Evolutionary conservation across 2,797 vertebrate genomes (phyloP).

Genomic region (Acrossocheilus wenchowensis): DNA sequence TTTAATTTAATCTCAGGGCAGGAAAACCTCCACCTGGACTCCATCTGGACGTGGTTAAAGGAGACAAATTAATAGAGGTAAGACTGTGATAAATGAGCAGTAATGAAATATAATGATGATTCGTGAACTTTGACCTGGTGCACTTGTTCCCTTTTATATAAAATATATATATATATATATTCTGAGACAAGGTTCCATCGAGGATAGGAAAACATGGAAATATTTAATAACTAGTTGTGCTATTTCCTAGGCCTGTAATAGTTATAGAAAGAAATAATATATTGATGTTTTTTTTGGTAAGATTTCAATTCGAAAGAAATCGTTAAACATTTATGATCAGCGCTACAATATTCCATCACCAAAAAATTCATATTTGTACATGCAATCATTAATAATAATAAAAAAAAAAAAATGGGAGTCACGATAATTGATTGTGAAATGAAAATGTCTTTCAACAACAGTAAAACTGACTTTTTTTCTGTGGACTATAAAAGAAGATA

Average conservation of each 20-base stretch:
- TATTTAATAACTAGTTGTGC: neutral
- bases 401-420: no score
- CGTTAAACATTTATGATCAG: neutral
- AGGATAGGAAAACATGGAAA: neutral
- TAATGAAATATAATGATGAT: neutral
- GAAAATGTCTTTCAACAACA: neutral
- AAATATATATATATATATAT: neutral
- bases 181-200: neutral
- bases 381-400: neutral
- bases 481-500: neutral
- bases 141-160: neutral
- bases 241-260: neutral
- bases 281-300: neutral
- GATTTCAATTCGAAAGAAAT: neutral
- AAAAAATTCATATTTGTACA: neutral
- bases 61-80: slow-evolving; percentile 90
- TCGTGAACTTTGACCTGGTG: neutral
- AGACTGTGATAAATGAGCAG: slow-evolving; percentile 48
- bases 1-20: slow-evolving; percentile 75
- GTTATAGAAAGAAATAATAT: neutral
- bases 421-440: neutral
- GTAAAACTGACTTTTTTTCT: neutral
- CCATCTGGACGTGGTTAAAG: slow-evolving; percentile 90
- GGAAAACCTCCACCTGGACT: slow-evolving; percentile 87
- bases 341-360: neutral